Base-by-base conservation (phyloP, 2,888 invertebrate species). In the Drosophila rellima region DNA sequence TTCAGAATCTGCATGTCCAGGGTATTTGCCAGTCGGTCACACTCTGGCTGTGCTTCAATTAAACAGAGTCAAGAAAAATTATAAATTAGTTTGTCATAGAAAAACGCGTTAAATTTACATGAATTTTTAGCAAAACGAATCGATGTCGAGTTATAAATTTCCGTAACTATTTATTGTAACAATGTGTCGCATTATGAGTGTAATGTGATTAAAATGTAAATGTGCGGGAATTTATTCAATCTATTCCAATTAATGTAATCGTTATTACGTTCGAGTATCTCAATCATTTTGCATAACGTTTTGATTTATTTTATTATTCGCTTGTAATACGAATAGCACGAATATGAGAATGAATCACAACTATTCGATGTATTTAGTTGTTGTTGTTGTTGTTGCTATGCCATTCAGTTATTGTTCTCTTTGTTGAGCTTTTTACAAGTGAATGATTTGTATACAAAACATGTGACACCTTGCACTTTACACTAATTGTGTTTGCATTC, bases 401-500 rank as follows among this genome's bases (percentile, higher is more conserved):
- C 52, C 67, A 70, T 74, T 64, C 54, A 44, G 29, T 35, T 57
- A 55, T 70, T 63, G 18, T 45, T 45, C 17, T 47, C 31, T 45
- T 60, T 48, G 42, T 69, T 6, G n/a, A 47, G 69, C 45, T 42
- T 35, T 60, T 61, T 47, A 45, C 56, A 33, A 47, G 37, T n/a
- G 42, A 67, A 44, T 60, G 23, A 47, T 45, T 59, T 61, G 60
- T 57, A 45, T 63, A 59, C 65, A 57, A 56, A 68, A 33, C 80
- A 76, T 82, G 83, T 88, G 83, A 88, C 87, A 85, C 83, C 74
- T 57, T 73, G 74, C 88, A 82, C 78, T 76, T 82, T 85, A 66
- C 66, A 60, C 67, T 74, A 70, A 82, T 88, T 76, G 80, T 65
- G 73, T 70, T 79, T 70, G 64, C 73, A 76, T 47, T 69, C 35